A percentile compares a stretch with the other conserved stretches of the same genome.
Evolutionary conservation across 2,797 vertebrate genomes (phyloP).

Genomic region (Cynopterus sphinx): DNA sequence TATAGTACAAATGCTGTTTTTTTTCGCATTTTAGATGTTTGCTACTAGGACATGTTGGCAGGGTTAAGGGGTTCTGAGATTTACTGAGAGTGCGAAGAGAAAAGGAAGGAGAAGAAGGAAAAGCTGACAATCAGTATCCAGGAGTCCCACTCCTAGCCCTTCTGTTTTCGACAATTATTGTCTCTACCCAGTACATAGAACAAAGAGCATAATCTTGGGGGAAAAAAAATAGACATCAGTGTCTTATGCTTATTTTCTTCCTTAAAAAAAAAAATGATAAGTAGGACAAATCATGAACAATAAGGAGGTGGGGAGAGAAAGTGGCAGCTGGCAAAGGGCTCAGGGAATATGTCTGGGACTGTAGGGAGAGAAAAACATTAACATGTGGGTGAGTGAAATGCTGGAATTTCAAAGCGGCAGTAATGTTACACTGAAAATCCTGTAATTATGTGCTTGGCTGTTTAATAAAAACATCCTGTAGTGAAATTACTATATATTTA

Average conservation of each 20-base stretch:
- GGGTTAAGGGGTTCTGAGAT: background rate
- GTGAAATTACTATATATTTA: conserved; percentile 48
- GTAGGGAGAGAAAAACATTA: conserved; percentile 36
- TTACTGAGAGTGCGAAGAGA: background rate
- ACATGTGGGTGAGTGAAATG: conserved; percentile 48
- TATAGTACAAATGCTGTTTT: background rate
- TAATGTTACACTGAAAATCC: conserved; percentile 61
- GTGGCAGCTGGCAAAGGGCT: conserved; percentile 40
- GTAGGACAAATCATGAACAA: background rate
- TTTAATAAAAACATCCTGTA: conserved; percentile 63
- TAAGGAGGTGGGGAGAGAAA: background rate
- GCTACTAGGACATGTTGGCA: background rate
- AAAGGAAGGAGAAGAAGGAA: background rate
- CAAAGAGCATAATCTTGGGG: background rate
- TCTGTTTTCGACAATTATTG: background rate
- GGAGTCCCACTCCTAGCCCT: background rate
- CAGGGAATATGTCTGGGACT: conserved; percentile 2
- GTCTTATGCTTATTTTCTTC: background rate
- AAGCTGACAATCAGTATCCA: background rate
- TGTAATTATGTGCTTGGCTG: conserved; percentile 63
- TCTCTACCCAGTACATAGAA: background rate
- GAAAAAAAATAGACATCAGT: background rate
- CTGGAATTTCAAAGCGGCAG: conserved; percentile 49
- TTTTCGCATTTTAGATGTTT: background rate
- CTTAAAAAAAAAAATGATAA: background rate